phyloP scores from a whole-genome alignment of 2,797 vertebrate species.

The Meriones psammophilus region DNA sequence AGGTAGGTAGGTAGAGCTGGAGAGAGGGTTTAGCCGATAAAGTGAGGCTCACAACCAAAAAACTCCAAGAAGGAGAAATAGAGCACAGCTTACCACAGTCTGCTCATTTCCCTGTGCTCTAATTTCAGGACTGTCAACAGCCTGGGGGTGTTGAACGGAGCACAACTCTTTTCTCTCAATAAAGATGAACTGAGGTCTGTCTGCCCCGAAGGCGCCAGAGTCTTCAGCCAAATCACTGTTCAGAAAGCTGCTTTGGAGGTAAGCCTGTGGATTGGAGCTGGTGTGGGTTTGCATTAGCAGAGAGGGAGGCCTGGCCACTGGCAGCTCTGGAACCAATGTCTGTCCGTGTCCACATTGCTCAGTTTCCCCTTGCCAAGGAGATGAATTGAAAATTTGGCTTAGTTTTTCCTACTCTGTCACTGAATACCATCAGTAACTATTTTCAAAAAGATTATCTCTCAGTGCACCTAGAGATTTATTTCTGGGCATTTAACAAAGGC shows the following conservation, averaged over 20 bases:
- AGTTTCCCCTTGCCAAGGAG: neutral
- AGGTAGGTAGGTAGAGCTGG: neutral
- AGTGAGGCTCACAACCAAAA: neutral
- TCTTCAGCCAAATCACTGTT: conserved; percentile 96
- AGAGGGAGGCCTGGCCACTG: too few species aligned
- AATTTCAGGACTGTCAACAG: conserved; percentile 94
- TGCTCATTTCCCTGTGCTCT: neutral
- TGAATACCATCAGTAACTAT: neutral
- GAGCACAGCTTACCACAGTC: neutral
- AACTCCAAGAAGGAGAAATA: neutral
- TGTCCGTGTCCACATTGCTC: neutral
- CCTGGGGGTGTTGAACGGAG: conserved; percentile 96
- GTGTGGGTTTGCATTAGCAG: neutral
- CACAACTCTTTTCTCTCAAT: conserved; percentile 98
- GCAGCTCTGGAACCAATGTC: neutral
- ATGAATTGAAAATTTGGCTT: conserved; percentile 34
- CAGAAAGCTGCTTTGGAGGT: conserved; percentile 98
- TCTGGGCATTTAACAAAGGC: conserved; percentile 36
- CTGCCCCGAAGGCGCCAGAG: conserved; percentile 95
- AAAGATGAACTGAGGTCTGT: conserved; percentile 98
- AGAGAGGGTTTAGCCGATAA: neutral
- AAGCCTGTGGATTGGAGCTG: neutral
- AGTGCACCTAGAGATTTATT: neutral
- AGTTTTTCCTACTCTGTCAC: neutral
- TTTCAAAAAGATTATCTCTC: neutral